These are phyloP conservation scores for Acanthisitta chloris DNA, from an alignment of 2,113 vertebrate species.

Conservation along the genomic window DNA sequence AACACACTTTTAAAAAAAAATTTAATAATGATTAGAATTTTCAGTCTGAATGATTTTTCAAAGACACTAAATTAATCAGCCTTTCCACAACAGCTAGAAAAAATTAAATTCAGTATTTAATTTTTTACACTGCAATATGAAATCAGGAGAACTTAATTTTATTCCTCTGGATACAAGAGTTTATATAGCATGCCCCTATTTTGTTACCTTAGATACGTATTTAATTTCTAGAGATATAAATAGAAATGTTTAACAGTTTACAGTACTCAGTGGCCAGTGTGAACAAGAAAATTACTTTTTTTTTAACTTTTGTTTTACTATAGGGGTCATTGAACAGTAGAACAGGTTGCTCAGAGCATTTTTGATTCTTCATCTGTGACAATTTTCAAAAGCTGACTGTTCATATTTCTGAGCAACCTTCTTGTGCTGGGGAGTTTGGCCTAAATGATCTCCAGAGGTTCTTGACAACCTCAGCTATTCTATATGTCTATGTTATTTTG, in stretches of 20 bases:
- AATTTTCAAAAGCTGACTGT: background rate
- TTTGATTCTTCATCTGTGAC: background rate
- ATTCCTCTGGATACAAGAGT: background rate
- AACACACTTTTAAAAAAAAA: no score
- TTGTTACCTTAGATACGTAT: background rate
- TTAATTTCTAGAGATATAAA: background rate
- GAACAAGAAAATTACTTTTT: background rate
- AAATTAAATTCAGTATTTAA: background rate
- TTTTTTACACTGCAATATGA: background rate
- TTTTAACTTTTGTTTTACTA: no score
- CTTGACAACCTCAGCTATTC: background rate
- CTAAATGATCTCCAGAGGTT: background rate
- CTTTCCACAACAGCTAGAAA: background rate
- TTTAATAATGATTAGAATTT: background rate
- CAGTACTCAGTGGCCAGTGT: background rate
- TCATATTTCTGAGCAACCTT: background rate
- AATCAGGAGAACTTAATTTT: background rate
- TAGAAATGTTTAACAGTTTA: background rate
- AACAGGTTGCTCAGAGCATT: background rate
- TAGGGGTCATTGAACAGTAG: background rate
- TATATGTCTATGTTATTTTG: background rate
- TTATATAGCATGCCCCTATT: background rate
- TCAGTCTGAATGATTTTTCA: background rate
- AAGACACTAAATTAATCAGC: background rate
- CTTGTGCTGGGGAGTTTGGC: background rate